These are phyloP conservation scores for Orchestia grillus DNA, from an alignment of 1,140 invertebrate genomes.

Conservation along the genomic window DNA sequence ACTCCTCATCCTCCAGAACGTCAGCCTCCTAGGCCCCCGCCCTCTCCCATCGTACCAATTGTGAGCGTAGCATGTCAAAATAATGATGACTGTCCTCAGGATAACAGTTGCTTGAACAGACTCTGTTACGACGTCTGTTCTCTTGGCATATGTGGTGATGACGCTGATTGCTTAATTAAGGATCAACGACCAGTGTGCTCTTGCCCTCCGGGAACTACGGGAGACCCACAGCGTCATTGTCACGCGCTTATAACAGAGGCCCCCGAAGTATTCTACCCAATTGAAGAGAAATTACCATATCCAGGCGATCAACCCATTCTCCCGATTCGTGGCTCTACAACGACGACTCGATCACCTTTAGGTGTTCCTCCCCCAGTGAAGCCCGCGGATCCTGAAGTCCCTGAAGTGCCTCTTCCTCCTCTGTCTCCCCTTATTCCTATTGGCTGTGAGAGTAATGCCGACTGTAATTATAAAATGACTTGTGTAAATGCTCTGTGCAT, in stretches of 20 bases:
- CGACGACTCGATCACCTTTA: constrained; percentile 68
- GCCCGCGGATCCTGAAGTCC: constrained; percentile 72
- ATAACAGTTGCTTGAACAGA: constrained; percentile 88
- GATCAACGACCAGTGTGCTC: constrained; percentile 69
- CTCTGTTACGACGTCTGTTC: constrained; percentile 87
- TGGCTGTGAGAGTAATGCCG: constrained; percentile 81
- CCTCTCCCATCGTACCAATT: constrained; percentile 57
- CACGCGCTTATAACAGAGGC: constrained; percentile 74
- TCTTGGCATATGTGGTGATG: constrained; percentile 70
- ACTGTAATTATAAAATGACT: constrained; percentile 70
- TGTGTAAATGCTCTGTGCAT: constrained; percentile 82
- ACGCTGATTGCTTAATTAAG: constrained; percentile 69
- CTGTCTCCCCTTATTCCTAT: constrained; percentile 71
- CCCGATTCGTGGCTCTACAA: constrained; percentile 59
- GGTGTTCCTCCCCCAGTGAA: constrained; percentile 56
- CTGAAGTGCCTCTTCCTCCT: background rate
- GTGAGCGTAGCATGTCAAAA: constrained; percentile 61
- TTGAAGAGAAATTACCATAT: constrained; percentile 26
- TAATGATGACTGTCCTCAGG: constrained; percentile 83
- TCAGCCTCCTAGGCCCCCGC: constrained; percentile 67
- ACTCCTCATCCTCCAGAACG: constrained; percentile 69
- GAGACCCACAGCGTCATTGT: constrained; percentile 73
- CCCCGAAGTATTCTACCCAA: background rate
- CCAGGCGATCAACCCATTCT: constrained; percentile 40
- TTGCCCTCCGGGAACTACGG: constrained; percentile 71